Conservation (phyloP, 2,113 vertebrate genomes). For the Nansenia antarctica region DNA sequence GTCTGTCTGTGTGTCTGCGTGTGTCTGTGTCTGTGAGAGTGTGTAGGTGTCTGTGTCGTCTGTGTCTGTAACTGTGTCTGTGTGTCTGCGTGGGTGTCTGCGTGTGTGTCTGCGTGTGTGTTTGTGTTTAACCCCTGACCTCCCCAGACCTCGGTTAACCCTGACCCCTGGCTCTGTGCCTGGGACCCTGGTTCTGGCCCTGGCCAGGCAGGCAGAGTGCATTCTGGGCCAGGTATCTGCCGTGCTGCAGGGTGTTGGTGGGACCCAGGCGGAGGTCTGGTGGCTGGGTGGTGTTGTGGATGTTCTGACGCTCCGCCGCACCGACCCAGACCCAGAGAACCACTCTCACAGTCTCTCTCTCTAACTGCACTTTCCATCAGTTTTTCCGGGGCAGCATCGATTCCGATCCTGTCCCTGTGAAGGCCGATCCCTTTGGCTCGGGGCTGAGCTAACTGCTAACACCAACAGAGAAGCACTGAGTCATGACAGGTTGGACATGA, state of each 20-base stretch:
- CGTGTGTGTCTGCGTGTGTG: slow-evolving; percentile 14
- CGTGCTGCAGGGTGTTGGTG: background rate
- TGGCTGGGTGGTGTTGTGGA: background rate
- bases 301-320: background rate
- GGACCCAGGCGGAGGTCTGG: background rate
- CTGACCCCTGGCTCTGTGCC: background rate
- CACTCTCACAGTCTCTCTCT: slow-evolving; percentile 27
- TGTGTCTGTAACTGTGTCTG: slow-evolving; percentile 41
- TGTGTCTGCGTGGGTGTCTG: slow-evolving; percentile 17
- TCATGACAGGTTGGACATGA: slow-evolving; percentile 43
- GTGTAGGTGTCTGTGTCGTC: slow-evolving; percentile 74
- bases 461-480: slow-evolving; percentile 62
- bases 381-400: slow-evolving; percentile 75
- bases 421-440: slow-evolving; percentile 46
- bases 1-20: slow-evolving; percentile 39
- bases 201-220: background rate
- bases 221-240: background rate
- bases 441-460: slow-evolving; percentile 39
- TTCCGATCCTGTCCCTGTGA: slow-evolving; percentile 52
- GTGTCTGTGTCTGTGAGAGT: too few relatives aligned
- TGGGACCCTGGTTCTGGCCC: background rate
- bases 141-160: background rate
- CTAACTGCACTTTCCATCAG: slow-evolving; percentile 66
- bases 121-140: background rate
- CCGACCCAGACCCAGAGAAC: background rate